A percentile compares a stretch with the other conserved stretches of the same genome.
Evolutionary conservation across 1,140 invertebrate genomes (phyloP).

Genomic region (Sarcophaga bullata): DNA sequence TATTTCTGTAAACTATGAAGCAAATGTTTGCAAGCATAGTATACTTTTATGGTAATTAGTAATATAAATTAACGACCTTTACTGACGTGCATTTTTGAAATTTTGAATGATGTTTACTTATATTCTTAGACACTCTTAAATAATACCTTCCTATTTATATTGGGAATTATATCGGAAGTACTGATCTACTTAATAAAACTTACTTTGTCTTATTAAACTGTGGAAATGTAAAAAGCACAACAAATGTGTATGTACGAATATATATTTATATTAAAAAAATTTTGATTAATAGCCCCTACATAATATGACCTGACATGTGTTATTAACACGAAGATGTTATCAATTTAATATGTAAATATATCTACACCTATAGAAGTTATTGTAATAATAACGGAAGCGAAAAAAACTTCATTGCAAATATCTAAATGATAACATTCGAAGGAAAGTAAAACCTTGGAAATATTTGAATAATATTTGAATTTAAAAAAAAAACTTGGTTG

Average conservation of each 20-base stretch:
- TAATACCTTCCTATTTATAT: too few relatives aligned
- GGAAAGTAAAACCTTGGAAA: conserved; percentile 2
- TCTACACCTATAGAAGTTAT: too few relatives aligned
- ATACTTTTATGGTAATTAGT: too few relatives aligned
- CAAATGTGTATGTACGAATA: not conserved
- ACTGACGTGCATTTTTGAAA: too few relatives aligned
- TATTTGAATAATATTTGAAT: not conserved
- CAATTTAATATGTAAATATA: not conserved
- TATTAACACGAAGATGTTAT: conserved; percentile 2
- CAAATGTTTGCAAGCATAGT: too few relatives aligned
- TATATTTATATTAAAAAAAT: too few relatives aligned
- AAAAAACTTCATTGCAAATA: not conserved
- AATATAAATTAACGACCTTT: too few relatives aligned
- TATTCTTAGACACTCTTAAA: too few relatives aligned
- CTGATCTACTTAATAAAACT: not conserved
- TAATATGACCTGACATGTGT: not conserved
- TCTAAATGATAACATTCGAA: not conserved
- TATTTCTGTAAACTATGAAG: too few relatives aligned
- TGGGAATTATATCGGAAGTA: too few relatives aligned
- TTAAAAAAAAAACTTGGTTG: not conserved
- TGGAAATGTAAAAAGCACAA: not conserved
- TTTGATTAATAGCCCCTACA: not conserved
- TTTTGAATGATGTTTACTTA: too few relatives aligned
- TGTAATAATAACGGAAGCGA: not conserved
- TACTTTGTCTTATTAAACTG: not conserved